Base-by-base conservation (phyloP, 2,113 vertebrate species). In the Ailurus styani region DNA sequence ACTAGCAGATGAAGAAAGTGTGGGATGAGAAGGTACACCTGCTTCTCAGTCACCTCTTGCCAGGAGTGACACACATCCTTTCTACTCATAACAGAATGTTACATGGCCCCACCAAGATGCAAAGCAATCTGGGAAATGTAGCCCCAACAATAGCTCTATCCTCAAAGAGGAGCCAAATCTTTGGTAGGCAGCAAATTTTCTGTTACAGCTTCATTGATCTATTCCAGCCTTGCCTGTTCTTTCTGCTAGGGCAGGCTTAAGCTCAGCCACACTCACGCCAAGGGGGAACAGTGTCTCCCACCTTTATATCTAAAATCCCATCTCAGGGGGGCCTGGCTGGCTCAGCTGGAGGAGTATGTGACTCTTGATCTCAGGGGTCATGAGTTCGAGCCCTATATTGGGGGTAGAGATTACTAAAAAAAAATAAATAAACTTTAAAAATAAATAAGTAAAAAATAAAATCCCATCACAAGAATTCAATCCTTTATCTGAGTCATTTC, bases 401-500 rank as follows among this genome's bases (percentile, higher is more conserved):
- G 42, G 40, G 72, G 25, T 47, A 45, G 72, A 75, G 40, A 47
- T 75, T 47, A 75, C 72, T 45, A 75, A 29, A 29, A 14, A 25
- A n/a, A 68, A n/a, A 62, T 13, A 72, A 27, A 72, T 7, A 42
- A 73, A 42, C 6, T 42, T 73, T 42, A 42, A 77, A 77, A 77
- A 31, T 77, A 50, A 78, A 75, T 75, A 78, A 78, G 31, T 78
- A 50, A 78, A 31, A 78, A 78, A 52, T 12, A 62, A 91, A 97
- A 95, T 78, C 84, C 47, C 47, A 90, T 55, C 40, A 42, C 37
- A 72, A 97, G 66, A 93, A 60, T 77, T 77, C 57, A 72, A 60
- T 94, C 64, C 27, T 78, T 95, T 86, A 86, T 86, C 55, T 42
- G 77, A 96, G 57, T 86, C 77, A 89, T 95, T 90, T 83, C 62